Evolutionary conservation across 2,797 vertebrate genomes (phyloP).

Genomic region (Cirrhinus molitorella): DNA sequence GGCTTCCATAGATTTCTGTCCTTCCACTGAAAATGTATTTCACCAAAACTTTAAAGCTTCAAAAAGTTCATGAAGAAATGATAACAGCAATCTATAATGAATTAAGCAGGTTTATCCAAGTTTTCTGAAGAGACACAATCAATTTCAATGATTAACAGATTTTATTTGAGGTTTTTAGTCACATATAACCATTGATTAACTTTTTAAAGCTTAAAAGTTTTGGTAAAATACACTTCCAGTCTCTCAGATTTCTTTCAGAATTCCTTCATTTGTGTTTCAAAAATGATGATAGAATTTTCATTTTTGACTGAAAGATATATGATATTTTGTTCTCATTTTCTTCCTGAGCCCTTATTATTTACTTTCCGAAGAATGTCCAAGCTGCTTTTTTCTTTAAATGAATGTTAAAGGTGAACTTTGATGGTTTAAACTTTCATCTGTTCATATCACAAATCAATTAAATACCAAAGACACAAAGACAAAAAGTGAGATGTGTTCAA

Average conservation of each 20-base stretch:
- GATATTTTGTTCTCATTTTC: background rate
- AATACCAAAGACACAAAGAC: background rate
- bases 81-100: background rate
- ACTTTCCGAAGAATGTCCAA: background rate
- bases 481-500: background rate
- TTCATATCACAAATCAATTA: no score
- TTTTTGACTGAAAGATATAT: background rate
- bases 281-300: background rate
- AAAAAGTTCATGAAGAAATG: background rate
- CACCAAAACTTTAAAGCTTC: background rate
- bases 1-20: no score
- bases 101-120: no score
- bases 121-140: no score
- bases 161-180: no score
- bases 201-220: no score
- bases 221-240: background rate
- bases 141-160: no score
- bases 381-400: background rate
- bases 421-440: background rate
- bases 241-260: background rate
- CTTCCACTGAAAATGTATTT: background rate
- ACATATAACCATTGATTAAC: no score
- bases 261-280: background rate
- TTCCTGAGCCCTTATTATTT: background rate
- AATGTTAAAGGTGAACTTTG: background rate